These are phyloP conservation scores for Drosophila vallismaia DNA, from an alignment of 2,888 invertebrate species.

Conservation along the genomic window DNA sequence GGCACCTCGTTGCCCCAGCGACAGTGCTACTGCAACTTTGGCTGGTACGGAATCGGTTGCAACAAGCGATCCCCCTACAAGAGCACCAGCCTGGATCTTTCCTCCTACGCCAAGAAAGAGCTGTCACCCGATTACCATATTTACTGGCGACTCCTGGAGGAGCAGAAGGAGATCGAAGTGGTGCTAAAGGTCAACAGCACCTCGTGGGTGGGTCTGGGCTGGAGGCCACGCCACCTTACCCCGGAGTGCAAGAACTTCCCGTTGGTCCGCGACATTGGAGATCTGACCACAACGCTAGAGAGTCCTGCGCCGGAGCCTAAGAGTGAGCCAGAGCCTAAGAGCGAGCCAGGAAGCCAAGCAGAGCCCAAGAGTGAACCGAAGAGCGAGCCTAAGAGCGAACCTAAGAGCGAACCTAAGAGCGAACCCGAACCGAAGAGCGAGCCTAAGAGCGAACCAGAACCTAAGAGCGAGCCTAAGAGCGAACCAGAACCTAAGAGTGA, in stretches of 20 bases:
- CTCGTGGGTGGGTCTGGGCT: constrained; percentile 95
- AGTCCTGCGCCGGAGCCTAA: constrained; percentile 83
- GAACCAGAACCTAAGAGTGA: constrained; percentile 8
- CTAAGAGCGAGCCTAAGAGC: constrained; percentile 30
- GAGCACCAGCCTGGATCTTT: constrained; percentile 89
- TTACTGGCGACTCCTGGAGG: constrained; percentile 93
- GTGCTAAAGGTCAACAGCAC: constrained; percentile 94
- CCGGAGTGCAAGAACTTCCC: constrained; percentile 93
- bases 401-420: constrained; percentile 24
- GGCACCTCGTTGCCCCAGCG: constrained; percentile 92
- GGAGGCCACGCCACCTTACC: constrained; percentile 92
- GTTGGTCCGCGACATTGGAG: constrained; percentile 85
- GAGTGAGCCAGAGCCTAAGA: constrained; percentile 83
- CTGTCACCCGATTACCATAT: constrained; percentile 90
- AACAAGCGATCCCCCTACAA: constrained; percentile 91
- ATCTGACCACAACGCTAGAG: constrained; percentile 72
- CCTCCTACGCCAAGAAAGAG: constrained; percentile 88
- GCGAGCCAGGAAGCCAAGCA: constrained; percentile 85
- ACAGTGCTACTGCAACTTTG: constrained; percentile 95
- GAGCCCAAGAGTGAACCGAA: constrained; percentile 81
- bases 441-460: constrained; percentile 3
- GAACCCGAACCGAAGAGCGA: background rate
- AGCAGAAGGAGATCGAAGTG: constrained; percentile 93
- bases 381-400: constrained; percentile 75
- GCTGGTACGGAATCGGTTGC: constrained; percentile 94